Percentiles rank a stretch among this genome's conserved stretches.
These are phyloP conservation scores for Rotaria magnacalcarata DNA, from an alignment of 2,888 invertebrate genomes.

Conservation along the genomic window DNA sequence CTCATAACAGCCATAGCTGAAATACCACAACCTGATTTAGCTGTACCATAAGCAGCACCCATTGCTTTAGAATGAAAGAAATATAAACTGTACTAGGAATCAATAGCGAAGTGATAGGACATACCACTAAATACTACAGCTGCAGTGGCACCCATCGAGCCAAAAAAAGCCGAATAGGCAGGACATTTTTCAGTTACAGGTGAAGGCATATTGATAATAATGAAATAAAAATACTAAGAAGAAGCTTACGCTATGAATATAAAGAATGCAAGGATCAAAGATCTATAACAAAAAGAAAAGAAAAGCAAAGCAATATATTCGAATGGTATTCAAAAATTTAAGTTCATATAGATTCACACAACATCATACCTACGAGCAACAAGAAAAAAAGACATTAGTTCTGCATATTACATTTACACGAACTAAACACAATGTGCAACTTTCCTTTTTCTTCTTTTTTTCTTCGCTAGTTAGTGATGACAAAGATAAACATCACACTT, in stretches of 20 bases:
- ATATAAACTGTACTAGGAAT: background rate
- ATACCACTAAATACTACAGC: constrained; percentile 86
- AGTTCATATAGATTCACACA: background rate
- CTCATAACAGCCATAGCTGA: constrained; percentile 99
- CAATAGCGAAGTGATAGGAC: no score
- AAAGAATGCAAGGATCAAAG: background rate
- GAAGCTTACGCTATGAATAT: background rate
- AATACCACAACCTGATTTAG: constrained; percentile 98
- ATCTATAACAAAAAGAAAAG: background rate
- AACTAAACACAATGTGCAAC: background rate
- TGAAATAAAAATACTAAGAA: background rate
- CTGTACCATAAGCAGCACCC: constrained; percentile 98
- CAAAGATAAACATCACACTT: background rate
- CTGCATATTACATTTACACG: background rate
- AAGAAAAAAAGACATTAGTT: background rate
- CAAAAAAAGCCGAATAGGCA: constrained; percentile 96
- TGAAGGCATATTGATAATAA: background rate
- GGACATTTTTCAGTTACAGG: constrained; percentile 61
- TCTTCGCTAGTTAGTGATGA: background rate
- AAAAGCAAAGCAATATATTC: background rate
- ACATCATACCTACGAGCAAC: no score
- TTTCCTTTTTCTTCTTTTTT: background rate
- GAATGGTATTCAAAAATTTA: background rate
- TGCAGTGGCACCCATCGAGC: constrained; percentile 97
- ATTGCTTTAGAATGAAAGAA: constrained; percentile 63